Percentiles rank a stretch among this genome's conserved stretches.
phyloP scores from a whole-genome alignment of 2,888 invertebrate genomes.

The Tryphoninae sp. region DNA sequence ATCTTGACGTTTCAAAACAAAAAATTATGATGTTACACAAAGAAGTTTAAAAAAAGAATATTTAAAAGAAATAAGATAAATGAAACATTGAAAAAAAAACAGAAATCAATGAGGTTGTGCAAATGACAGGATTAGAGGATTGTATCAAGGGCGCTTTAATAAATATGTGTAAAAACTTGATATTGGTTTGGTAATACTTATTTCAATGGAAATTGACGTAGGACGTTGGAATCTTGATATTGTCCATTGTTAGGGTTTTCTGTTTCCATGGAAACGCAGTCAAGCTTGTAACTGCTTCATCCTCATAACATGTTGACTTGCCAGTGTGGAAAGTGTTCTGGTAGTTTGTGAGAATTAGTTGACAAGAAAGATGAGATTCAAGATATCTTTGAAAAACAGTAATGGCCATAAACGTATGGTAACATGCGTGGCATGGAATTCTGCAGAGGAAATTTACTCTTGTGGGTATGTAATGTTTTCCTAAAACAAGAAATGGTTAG shows the following conservation, averaged over 20 bases:
- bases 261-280: conserved; percentile 5
- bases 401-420: conserved; percentile 90
- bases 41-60: not conserved
- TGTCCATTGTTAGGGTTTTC: not conserved
- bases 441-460: conserved; percentile 95
- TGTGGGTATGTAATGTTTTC: conserved; percentile 86
- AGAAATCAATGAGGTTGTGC: conserved; percentile 67
- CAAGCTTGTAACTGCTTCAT: not conserved
- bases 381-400: conserved; percentile 85
- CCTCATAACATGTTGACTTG: not conserved
- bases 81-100: conserved; percentile 29
- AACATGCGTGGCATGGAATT: conserved; percentile 96
- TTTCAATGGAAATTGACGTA: not conserved
- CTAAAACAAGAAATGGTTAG: conserved; percentile 21
- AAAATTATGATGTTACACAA: conserved; percentile 57
- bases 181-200: not conserved
- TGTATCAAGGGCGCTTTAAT: conserved; percentile 75
- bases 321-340: not conserved
- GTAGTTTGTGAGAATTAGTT: not conserved
- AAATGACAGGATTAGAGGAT: conserved; percentile 67
- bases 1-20: conserved; percentile 55
- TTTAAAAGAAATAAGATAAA: conserved; percentile 33
- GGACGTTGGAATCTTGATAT: not conserved
- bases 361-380: conserved; percentile 74
- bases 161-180: conserved; percentile 71